Conservation (phyloP, 1,140 invertebrate species). For the Oppia nitens region DNA sequence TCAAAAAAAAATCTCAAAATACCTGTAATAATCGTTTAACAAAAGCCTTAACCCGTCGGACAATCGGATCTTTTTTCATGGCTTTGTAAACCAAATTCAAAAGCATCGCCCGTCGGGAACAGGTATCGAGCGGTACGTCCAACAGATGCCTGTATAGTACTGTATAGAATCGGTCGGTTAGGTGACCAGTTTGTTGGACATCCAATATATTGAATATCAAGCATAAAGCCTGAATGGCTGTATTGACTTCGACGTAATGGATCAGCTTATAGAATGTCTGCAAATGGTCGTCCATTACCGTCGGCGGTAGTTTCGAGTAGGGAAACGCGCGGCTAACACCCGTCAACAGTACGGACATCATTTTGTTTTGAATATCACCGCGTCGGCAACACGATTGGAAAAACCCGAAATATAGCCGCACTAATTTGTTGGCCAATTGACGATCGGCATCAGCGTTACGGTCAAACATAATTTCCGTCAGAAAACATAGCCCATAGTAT, state of each 20-base stretch:
- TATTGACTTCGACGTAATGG: conserved; percentile 54
- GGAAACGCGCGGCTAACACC: conserved; percentile 76
- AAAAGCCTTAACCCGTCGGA: conserved; percentile 57
- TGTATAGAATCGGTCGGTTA: conserved; percentile 58
- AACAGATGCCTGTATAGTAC: conserved; percentile 72
- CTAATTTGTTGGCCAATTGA: conserved; percentile 57
- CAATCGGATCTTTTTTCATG: conserved; percentile 54
- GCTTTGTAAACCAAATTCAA: conserved; percentile 74
- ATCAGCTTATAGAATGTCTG: conserved; percentile 76
- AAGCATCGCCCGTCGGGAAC: conserved; percentile 59
- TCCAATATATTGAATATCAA: conserved; percentile 50
- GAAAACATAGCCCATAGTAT: conserved; percentile 82
- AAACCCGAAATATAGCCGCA: conserved; percentile 84
- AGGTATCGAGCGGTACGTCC: conserved; percentile 51
- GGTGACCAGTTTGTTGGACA: conserved; percentile 23
- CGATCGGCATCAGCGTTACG: conserved; percentile 40
- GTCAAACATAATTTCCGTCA: conserved; percentile 29
- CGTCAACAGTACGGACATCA: conserved; percentile 74
- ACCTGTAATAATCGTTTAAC: conserved; percentile 76
- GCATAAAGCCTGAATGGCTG: conserved; percentile 66
- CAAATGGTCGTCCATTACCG: conserved; percentile 34
- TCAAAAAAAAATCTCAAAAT: conserved; percentile 28
- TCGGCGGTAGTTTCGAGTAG: conserved; percentile 38
- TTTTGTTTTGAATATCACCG: conserved; percentile 73
- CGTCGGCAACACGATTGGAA: conserved; percentile 82